phyloP scores from a whole-genome alignment of 2,888 invertebrate species.

The Hyposoter didymator region DNA sequence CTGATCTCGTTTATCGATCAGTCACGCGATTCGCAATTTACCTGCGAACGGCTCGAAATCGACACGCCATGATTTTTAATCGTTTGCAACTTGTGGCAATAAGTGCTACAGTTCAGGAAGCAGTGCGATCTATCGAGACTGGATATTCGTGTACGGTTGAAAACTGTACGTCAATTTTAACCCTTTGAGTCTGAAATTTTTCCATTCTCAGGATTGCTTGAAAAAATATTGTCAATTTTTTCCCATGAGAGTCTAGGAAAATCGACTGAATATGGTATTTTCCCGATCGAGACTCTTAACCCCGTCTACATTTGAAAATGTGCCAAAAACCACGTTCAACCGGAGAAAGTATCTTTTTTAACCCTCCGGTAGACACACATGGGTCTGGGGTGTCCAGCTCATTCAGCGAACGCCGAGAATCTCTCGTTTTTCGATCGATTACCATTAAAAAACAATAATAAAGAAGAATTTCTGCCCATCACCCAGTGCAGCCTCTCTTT shows the following conservation, averaged over 20 bases:
- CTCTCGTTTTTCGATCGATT: too few relatives aligned
- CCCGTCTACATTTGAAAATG: not conserved
- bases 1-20: slow-evolving; percentile 5
- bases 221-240: not conserved
- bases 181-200: too few relatives aligned
- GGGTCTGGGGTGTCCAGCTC: too few relatives aligned
- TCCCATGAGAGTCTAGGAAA: not conserved
- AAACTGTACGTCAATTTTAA: too few relatives aligned
- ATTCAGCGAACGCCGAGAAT: too few relatives aligned
- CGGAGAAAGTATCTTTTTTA: too few relatives aligned
- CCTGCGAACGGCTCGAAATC: not conserved
- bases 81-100: not conserved
- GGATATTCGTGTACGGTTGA: too few relatives aligned
- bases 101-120: not conserved
- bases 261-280: not conserved
- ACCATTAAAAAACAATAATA: too few relatives aligned
- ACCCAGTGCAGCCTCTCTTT: too few relatives aligned
- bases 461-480: too few relatives aligned
- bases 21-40: slow-evolving; percentile 7
- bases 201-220: too few relatives aligned
- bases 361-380: too few relatives aligned
- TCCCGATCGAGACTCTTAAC: not conserved
- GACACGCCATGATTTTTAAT: not conserved
- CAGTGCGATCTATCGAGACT: not conserved
- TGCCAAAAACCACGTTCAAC: not conserved